Evolutionary conservation across 30 jellyfish, hydroid and myxozoan species (phyloP).

Genomic region (Pelagia noctiluca): DNA sequence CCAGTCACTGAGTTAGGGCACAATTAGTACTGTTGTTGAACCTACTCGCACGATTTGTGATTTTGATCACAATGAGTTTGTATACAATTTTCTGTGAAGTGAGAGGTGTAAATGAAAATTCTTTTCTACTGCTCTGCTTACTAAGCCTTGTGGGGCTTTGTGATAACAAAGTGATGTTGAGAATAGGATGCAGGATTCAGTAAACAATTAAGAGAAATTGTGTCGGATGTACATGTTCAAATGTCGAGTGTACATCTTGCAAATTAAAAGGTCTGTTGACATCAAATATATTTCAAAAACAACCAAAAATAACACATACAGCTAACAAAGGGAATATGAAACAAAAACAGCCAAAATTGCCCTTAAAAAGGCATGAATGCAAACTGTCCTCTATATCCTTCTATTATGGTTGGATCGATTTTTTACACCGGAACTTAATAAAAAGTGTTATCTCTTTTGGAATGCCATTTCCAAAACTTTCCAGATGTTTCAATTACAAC

Average conservation of each 20-base stretch:
- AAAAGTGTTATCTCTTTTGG: neutral
- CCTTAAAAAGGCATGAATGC: neutral
- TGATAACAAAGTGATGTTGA: neutral
- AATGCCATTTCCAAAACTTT: conserved; percentile 46
- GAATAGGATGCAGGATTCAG: conserved; percentile 9
- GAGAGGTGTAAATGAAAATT: neutral
- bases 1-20: neutral
- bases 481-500: conserved; percentile 48
- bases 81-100: conserved; percentile 14
- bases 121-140: too few relatives aligned
- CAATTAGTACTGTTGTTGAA: conserved; percentile 12
- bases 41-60: conserved; percentile 1
- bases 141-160: too few relatives aligned
- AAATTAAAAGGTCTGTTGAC: neutral
- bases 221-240: too few relatives aligned
- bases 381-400: conserved; percentile 10
- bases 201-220: too few relatives aligned
- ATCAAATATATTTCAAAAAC: neutral
- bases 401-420: conserved; percentile 21
- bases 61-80: conserved; percentile 6
- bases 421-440: neutral
- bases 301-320: neutral
- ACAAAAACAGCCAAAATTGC: too few relatives aligned
- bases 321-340: too few relatives aligned
- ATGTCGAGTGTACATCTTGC: too few relatives aligned